A percentile compares a stretch with the other conserved stretches of the same genome.
Evolutionary conservation across 2,113 vertebrate genomes (phyloP).

Genomic region (Sciurus niger): DNA sequence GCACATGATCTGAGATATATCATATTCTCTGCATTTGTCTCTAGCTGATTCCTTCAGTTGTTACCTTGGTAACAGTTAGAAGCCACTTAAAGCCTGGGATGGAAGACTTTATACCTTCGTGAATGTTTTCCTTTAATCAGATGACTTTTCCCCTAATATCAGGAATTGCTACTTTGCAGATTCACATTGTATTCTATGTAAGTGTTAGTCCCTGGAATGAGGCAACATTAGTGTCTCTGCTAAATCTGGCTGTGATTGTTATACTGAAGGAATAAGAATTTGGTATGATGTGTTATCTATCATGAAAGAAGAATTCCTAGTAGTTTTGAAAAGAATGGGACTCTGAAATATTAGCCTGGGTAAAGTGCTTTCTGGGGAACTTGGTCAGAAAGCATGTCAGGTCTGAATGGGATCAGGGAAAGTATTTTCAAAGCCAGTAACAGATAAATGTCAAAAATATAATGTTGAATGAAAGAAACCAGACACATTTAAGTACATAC

Average conservation of each 20-base stretch:
- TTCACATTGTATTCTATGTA: background rate
- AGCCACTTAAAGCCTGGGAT: slow-evolving; percentile 16
- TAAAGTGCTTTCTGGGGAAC: background rate
- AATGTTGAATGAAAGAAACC: slow-evolving; percentile 38
- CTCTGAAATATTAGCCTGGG: slow-evolving; percentile 18
- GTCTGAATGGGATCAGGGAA: background rate
- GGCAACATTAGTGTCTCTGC: background rate
- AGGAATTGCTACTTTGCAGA: slow-evolving; percentile 16
- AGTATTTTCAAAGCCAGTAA: background rate
- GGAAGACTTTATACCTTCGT: background rate
- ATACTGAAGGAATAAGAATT: background rate
- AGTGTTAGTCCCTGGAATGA: background rate
- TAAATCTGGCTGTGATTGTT: background rate
- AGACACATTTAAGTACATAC: background rate
- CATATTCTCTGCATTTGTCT: background rate
- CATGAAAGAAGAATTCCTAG: background rate
- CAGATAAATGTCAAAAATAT: slow-evolving; percentile 39
- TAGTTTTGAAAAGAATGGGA: background rate
- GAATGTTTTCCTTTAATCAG: slow-evolving; percentile 51
- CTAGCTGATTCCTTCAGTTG: slow-evolving; percentile 21
- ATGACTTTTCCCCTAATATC: slow-evolving; percentile 23
- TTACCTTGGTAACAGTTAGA: slow-evolving; percentile 23
- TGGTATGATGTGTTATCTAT: background rate
- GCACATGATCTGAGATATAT: background rate
- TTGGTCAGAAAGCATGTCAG: background rate